phyloP scores from a whole-genome alignment of 2,888 invertebrate species.

The Synanthedon myopaeformis region DNA sequence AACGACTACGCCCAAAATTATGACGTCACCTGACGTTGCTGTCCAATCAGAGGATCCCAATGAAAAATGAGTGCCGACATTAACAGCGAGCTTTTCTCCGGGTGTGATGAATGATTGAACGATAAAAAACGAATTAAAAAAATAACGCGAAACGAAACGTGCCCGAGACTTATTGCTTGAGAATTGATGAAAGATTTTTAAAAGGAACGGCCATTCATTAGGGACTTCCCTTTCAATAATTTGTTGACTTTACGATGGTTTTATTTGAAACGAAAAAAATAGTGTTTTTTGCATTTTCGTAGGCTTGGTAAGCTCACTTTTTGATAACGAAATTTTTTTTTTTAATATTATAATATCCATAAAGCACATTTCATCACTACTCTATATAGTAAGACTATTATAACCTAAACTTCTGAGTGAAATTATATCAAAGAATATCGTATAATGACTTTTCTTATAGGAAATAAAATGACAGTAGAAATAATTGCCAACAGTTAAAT shows the following conservation, averaged over 20 bases:
- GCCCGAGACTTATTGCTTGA: neutral
- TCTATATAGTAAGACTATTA: too few relatives aligned
- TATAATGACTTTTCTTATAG: too few relatives aligned
- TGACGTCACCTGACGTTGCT: conserved; percentile 33
- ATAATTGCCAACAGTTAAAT: too few relatives aligned
- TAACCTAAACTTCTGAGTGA: too few relatives aligned
- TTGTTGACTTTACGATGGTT: neutral
- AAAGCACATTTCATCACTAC: too few relatives aligned
- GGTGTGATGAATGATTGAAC: conserved; percentile 28
- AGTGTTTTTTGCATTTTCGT: too few relatives aligned
- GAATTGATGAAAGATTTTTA: neutral
- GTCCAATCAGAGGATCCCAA: conserved; percentile 33
- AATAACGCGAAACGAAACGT: neutral
- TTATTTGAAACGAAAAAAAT: too few relatives aligned
- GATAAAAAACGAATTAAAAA: conserved; percentile 24
- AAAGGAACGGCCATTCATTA: neutral
- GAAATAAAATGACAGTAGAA: too few relatives aligned
- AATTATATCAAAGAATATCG: too few relatives aligned
- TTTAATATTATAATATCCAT: too few relatives aligned
- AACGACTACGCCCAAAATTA: conserved; percentile 21
- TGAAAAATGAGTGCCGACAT: conserved; percentile 40
- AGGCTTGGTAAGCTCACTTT: too few relatives aligned
- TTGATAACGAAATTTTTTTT: too few relatives aligned
- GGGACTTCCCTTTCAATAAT: neutral
- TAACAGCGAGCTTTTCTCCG: conserved; percentile 25